A percentile compares a stretch with the other conserved stretches of the same genome.
These are phyloP conservation scores for Caenorhabditis sulstoni DNA, from an alignment of 2,888 invertebrate genomes.

Conservation along the genomic window DNA sequence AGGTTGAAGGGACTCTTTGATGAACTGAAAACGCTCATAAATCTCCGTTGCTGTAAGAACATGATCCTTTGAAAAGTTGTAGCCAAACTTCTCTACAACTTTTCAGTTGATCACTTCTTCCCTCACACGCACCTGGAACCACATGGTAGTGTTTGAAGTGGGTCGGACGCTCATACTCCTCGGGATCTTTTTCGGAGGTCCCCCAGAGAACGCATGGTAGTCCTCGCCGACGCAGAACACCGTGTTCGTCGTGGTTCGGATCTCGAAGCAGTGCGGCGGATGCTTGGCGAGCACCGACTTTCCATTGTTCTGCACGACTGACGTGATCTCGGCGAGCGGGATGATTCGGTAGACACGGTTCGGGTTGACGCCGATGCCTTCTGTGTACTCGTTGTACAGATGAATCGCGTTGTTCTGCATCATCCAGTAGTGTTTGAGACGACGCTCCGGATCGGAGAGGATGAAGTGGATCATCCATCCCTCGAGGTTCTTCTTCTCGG, in stretches of 20 bases:
- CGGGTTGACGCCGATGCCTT: constrained; percentile 66
- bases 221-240: constrained; percentile 81
- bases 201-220: constrained; percentile 69
- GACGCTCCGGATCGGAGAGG: constrained; percentile 71
- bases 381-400: constrained; percentile 79
- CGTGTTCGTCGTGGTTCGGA: constrained; percentile 73
- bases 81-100: too few relatives aligned
- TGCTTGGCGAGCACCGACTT: constrained; percentile 72
- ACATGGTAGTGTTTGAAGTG: constrained; percentile 70
- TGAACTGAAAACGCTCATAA: constrained; percentile 57
- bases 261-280: constrained; percentile 80
- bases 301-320: constrained; percentile 77
- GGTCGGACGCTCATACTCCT: constrained; percentile 65
- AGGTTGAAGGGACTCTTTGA: constrained; percentile 72
- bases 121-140: constrained; percentile 78
- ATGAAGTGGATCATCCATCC: constrained; percentile 80
- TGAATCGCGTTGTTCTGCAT: constrained; percentile 75
- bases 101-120: too few relatives aligned
- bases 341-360: constrained; percentile 74
- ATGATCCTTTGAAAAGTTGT: too few relatives aligned
- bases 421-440: constrained; percentile 80
- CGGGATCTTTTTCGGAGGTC: constrained; percentile 69
- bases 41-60: neutral
- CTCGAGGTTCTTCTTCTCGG: constrained; percentile 63
- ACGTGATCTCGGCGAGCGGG: constrained; percentile 76